Conservation (phyloP, 2,797 vertebrate genomes). For the Galagoides demidoff region DNA sequence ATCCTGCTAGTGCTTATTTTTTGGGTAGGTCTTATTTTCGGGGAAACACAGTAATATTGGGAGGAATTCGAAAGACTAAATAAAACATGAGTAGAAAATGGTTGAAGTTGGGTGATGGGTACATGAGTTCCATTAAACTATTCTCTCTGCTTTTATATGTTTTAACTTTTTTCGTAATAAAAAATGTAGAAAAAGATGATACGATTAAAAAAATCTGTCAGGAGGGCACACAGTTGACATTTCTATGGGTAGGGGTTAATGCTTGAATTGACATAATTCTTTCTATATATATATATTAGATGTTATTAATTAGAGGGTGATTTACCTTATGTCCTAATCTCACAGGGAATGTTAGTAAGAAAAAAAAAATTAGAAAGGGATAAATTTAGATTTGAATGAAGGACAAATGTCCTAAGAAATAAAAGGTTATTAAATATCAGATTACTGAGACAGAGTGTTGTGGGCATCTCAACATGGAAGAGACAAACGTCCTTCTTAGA, state of each 20-base stretch:
- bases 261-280: neutral
- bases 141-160: neutral
- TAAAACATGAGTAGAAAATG: neutral
- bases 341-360: neutral
- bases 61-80: neutral
- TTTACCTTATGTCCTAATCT: neutral
- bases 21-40: too few species aligned
- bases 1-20: too few species aligned
- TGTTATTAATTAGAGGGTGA: neutral
- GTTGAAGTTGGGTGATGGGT: neutral
- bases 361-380: neutral
- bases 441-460: neutral
- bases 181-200: neutral
- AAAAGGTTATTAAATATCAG: neutral
- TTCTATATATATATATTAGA: constrained; percentile 29
- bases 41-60: neutral
- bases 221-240: neutral
- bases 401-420: neutral
- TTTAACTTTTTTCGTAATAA: constrained; percentile 1
- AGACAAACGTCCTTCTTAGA: neutral
- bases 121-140: neutral
- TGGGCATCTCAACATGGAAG: neutral
- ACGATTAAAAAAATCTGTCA: neutral
- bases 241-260: neutral
- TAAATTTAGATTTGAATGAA: constrained; percentile 29